Evolutionary conservation across 2,797 vertebrate species (phyloP).

Genomic region (Sciaenops ocellatus): DNA sequence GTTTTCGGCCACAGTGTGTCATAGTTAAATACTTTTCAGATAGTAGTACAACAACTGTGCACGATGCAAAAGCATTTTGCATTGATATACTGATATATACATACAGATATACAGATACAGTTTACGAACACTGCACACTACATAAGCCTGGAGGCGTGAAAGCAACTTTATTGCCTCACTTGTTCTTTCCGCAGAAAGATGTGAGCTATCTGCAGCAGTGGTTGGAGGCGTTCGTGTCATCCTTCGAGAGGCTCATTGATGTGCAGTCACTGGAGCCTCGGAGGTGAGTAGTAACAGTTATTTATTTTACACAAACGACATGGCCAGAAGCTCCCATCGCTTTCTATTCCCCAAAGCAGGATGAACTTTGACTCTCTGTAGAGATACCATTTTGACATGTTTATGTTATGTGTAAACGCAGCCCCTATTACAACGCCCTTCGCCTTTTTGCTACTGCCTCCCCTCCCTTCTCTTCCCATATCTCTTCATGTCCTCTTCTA

Average conservation of each 20-base stretch:
- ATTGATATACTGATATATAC: conserved; percentile 1
- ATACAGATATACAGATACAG: neutral
- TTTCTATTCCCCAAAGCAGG: conserved; percentile 37
- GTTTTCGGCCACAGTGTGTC: conserved; percentile 29
- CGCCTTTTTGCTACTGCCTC: conserved; percentile 18
- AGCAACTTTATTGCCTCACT: conserved; percentile 18
- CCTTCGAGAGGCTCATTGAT: conserved; percentile 92
- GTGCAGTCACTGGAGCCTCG: conserved; percentile 91
- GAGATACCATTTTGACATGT: conserved; percentile 51
- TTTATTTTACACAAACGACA: conserved; percentile 26
- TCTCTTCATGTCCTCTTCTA: conserved; percentile 29
- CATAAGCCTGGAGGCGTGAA: neutral
- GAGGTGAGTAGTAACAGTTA: conserved; percentile 83
- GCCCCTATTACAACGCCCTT: conserved; percentile 18
- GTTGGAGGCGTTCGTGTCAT: conserved; percentile 92
- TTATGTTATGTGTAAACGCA: conserved; percentile 45
- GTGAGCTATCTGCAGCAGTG: conserved; percentile 93
- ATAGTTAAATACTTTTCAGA: conserved; percentile 17
- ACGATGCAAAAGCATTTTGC: conserved; percentile 7
- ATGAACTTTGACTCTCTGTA: conserved; percentile 31
- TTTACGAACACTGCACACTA: neutral
- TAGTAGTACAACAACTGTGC: neutral
- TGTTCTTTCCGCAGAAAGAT: conserved; percentile 89
- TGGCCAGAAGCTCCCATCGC: neutral
- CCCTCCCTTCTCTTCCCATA: conserved; percentile 67